These are phyloP conservation scores for Ruditapes philippinarum DNA, from an alignment of 1,140 invertebrate genomes.

Conservation along the genomic window DNA sequence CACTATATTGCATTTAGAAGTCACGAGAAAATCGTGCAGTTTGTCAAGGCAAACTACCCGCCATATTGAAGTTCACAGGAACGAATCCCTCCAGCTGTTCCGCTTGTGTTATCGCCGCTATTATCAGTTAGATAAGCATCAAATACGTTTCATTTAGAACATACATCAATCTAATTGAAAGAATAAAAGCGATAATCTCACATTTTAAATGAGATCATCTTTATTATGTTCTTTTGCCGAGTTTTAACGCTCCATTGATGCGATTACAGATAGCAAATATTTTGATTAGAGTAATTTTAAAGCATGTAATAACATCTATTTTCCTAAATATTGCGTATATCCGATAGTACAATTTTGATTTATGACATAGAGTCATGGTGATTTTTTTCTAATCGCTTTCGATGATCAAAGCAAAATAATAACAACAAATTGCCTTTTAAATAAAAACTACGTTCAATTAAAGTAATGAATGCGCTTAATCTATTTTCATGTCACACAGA, in stretches of 20 bases:
- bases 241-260: slow-evolving; percentile 26
- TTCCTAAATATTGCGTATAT: slow-evolving; percentile 11
- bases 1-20: no score
- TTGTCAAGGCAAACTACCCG: no score
- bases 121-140: slow-evolving; percentile 39
- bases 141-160: not conserved
- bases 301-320: slow-evolving; percentile 20
- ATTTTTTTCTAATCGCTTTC: not conserved
- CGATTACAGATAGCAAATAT: not conserved
- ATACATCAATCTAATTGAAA: slow-evolving; percentile 51
- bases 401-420: not conserved
- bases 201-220: slow-evolving; percentile 21
- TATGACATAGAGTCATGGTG: not conserved
- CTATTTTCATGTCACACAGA: not conserved
- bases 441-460: not conserved
- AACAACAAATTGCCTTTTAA: not conserved
- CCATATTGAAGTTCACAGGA: no score
- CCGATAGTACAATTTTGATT: slow-evolving; percentile 7
- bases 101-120: slow-evolving; percentile 22
- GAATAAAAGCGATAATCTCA: slow-evolving; percentile 29
- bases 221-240: not conserved
- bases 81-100: no score
- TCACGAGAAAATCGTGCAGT: no score
- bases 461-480: not conserved
- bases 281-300: not conserved